These are phyloP conservation scores for Drosophila formosana DNA, from an alignment of 2,888 invertebrate species.

Conservation along the genomic window DNA sequence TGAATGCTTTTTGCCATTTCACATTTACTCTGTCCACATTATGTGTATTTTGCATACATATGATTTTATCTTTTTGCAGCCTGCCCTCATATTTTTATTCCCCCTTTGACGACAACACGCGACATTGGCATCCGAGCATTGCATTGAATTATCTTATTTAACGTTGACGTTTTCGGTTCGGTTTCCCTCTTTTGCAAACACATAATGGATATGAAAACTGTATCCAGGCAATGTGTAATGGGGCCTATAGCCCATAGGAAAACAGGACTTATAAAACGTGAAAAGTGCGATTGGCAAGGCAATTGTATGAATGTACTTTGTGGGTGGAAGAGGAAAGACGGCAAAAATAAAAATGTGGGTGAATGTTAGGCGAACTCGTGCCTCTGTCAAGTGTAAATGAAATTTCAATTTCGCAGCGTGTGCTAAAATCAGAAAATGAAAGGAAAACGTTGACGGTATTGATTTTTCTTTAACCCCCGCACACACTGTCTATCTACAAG, in stretches of 20 bases:
- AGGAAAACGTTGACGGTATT: slow-evolving; percentile 57
- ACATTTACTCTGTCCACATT: slow-evolving; percentile 16
- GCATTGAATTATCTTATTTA: slow-evolving; percentile 40
- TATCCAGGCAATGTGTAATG: slow-evolving; percentile 22
- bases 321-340: not conserved
- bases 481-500: not conserved
- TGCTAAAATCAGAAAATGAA: slow-evolving; percentile 54
- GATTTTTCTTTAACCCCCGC: slow-evolving; percentile 49
- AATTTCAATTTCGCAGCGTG: slow-evolving; percentile 69
- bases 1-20: slow-evolving; percentile 1
- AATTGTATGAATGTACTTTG: slow-evolving; percentile 24
- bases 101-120: not conserved
- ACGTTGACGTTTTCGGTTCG: slow-evolving; percentile 36
- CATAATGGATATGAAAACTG: slow-evolving; percentile 48
- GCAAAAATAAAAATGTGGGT: slow-evolving; percentile 6
- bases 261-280: slow-evolving; percentile 31
- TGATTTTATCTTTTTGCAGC: slow-evolving; percentile 1
- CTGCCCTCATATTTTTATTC: not conserved
- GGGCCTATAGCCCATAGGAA: slow-evolving; percentile 23
- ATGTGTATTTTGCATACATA: slow-evolving; percentile 24
- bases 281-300: slow-evolving; percentile 42
- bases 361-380: slow-evolving; percentile 33
- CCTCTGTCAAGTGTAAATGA: slow-evolving; percentile 76
- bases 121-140: not conserved
- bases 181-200: slow-evolving; percentile 21